phyloP scores from a whole-genome alignment of 1,140 invertebrate species.

The Asobara japonica region DNA sequence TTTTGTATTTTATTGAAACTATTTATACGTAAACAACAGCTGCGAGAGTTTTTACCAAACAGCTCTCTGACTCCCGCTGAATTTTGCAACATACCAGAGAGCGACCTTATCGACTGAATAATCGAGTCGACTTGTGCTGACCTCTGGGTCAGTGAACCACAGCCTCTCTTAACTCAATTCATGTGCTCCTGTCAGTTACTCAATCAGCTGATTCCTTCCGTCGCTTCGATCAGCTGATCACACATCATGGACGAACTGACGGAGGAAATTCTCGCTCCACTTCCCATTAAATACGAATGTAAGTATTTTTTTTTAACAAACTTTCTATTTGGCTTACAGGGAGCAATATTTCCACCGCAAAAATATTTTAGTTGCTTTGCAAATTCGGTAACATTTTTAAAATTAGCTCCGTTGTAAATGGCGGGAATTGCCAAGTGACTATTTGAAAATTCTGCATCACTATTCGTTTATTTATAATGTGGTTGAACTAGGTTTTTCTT shows the following conservation, averaged over 20 bases:
- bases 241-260: constrained; percentile 64
- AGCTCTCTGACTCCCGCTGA: too few relatives aligned
- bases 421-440: too few relatives aligned
- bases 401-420: too few relatives aligned
- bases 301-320: constrained; percentile 54
- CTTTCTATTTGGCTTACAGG: background rate
- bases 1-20: too few relatives aligned
- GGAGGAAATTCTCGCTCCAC: constrained; percentile 68
- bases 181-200: constrained; percentile 39
- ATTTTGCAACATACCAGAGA: background rate
- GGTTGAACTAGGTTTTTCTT: constrained; percentile 37
- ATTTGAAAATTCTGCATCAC: too few relatives aligned
- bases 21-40: too few relatives aligned
- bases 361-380: too few relatives aligned
- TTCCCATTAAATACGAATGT: constrained; percentile 78
- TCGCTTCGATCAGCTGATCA: constrained; percentile 52
- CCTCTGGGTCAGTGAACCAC: background rate
- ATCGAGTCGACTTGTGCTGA: background rate
- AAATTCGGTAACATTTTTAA: too few relatives aligned
- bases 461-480: too few relatives aligned
- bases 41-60: too few relatives aligned
- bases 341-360: too few relatives aligned
- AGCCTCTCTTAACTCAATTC: background rate
- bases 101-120: background rate
- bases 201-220: constrained; percentile 57